Conservation (phyloP, 2,797 vertebrate species). For the Tarsius wallacei region DNA sequence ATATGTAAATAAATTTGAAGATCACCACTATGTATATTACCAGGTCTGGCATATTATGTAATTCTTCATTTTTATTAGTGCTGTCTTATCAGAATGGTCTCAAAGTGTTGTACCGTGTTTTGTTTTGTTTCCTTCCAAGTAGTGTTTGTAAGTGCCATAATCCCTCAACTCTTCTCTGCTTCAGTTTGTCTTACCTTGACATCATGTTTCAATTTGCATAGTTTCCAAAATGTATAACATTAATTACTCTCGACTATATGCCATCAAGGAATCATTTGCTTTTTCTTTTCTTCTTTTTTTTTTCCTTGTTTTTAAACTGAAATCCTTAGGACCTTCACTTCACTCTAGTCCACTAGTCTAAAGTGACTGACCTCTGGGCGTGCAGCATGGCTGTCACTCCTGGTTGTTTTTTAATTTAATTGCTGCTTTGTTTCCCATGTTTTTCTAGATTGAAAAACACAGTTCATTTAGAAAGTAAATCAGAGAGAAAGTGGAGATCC, state of each 20-base stretch:
- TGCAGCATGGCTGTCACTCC: not conserved
- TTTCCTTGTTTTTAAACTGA: not conserved
- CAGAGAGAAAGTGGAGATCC: too few species aligned
- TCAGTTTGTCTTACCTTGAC: not conserved
- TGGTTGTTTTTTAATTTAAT: not conserved
- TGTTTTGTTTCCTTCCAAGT: not conserved
- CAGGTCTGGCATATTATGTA: not conserved
- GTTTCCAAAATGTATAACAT: not conserved
- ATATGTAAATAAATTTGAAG: not conserved
- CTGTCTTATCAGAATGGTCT: not conserved
- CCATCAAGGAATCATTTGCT: too few species aligned
- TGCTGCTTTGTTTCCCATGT: not conserved
- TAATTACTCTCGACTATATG: not conserved
- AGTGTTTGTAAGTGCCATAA: not conserved
- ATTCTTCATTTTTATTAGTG: not conserved
- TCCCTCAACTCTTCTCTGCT: not conserved
- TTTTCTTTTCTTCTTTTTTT: not conserved
- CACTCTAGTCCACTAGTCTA: too few species aligned
- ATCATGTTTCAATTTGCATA: not conserved
- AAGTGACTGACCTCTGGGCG: not conserved
- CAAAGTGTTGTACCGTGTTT: not conserved
- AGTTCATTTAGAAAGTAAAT: too few species aligned
- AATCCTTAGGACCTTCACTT: not conserved
- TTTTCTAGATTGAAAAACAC: not conserved
- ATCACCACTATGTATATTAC: not conserved